These are phyloP conservation scores for Sturnus vulgaris DNA, from an alignment of 2,113 vertebrate species.

Conservation along the genomic window DNA sequence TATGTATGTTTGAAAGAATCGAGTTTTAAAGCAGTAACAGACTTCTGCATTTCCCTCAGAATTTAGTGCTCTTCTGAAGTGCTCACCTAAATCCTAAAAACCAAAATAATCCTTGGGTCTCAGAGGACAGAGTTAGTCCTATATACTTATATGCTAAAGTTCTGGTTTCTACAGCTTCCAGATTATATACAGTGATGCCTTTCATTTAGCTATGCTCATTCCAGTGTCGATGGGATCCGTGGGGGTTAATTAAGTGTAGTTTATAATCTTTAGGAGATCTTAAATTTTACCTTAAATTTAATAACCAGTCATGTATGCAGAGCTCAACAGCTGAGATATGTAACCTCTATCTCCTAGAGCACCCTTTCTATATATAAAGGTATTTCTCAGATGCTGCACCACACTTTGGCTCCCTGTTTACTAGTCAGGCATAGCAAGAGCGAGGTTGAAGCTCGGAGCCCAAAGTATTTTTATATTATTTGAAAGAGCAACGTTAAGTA, in stretches of 20 bases:
- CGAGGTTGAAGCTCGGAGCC: neutral
- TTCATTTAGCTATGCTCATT: neutral
- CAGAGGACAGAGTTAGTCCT: neutral
- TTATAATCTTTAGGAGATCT: slow-evolving; percentile 34
- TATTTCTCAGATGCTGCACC: neutral
- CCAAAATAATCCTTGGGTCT: slow-evolving; percentile 21
- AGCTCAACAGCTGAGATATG: neutral
- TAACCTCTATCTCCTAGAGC: neutral
- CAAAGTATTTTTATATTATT: slow-evolving; percentile 37
- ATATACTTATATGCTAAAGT: neutral
- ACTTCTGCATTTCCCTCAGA: neutral
- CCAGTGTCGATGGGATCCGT: neutral
- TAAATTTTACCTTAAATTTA: slow-evolving; percentile 28
- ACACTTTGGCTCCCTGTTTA: slow-evolving; percentile 4
- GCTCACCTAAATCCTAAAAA: neutral
- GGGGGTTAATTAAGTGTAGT: slow-evolving; percentile 35
- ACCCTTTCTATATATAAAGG: neutral
- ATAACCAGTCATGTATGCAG: neutral
- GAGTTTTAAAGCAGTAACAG: neutral
- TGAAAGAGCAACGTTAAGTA: slow-evolving; percentile 40
- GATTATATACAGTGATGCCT: neutral
- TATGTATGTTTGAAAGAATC: neutral
- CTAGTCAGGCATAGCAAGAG: neutral
- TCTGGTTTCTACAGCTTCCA: slow-evolving; percentile 2
- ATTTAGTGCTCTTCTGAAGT: neutral